Percentiles rank a stretch among this genome's conserved stretches.
phyloP scores from a whole-genome alignment of 30 jellyfish, hydroid and myxozoan species.

The Mastigias papua region DNA sequence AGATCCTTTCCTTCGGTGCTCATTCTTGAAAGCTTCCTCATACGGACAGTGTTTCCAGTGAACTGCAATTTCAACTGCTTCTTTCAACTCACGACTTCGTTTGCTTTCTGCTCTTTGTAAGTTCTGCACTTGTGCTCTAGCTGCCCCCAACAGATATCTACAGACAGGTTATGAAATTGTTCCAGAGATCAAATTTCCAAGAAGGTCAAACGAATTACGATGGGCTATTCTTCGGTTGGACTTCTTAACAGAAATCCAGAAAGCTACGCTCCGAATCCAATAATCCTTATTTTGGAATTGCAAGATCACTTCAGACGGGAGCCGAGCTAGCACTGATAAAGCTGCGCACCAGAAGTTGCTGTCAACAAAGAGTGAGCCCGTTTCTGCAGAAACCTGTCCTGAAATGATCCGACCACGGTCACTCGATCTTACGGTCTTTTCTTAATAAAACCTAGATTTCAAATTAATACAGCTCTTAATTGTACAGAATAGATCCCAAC shows the following conservation, averaged over 20 bases:
- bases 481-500: background rate
- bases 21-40: conserved; percentile 13
- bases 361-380: background rate
- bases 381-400: background rate
- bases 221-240: background rate
- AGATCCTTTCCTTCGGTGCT: conserved; percentile 10
- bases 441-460: background rate
- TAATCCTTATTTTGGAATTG: background rate
- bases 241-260: background rate
- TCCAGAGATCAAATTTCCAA: conserved; percentile 25
- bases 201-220: background rate
- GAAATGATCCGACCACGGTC: background rate
- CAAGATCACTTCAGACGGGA: background rate
- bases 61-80: background rate
- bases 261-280: background rate
- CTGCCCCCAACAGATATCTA: background rate
- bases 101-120: background rate
- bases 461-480: background rate
- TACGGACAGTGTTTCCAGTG: background rate
- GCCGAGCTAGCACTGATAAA: background rate
- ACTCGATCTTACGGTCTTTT: background rate
- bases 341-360: background rate
- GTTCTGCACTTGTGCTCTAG: background rate
- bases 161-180: conserved; percentile 4
- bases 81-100: background rate